Base-by-base conservation (phyloP, 2,113 vertebrate genomes). In the Cromileptes altivelis region DNA sequence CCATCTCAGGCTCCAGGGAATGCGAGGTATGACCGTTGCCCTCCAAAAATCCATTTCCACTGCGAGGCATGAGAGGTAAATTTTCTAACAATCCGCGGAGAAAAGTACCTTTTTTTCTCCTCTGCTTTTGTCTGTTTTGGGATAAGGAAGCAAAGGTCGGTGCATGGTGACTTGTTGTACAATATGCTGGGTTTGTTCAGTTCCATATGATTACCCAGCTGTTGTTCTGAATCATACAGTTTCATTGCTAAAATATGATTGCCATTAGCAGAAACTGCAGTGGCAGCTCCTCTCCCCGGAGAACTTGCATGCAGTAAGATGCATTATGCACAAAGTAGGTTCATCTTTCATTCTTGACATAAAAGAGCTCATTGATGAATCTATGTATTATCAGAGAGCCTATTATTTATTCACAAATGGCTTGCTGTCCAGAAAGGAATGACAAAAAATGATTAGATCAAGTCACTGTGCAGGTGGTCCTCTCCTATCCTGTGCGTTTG, bases 1-100 rank as follows among this genome's bases (percentile, higher is more conserved):
- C 97, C 96, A 98, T 99, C 96, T 98, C 98, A 92, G 98, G 97
- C 97, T 98, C 98, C 96, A 96, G 98, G 96, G 98, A 99, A 97
- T 99, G 98, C 74, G 98, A 99, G 98, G 98, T 99, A 99, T 98
- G 98, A 98, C 96, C 95, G 95, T 96, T 96, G 96, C 91, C 96
- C 97, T 97, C 96, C 97, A 97, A 97, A 97, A 98, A 96, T 88
- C 96, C 96, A 95, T 98, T 97, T 97, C 97, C 96, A 95, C 97
- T 96, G 94, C 96, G 94, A 97, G 97, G 97, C 97, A 96, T 95
- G 96, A 97, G 97, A 98, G 97, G 97, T 98, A 98, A 97, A 98
- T 98, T 95, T 97, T 96, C 87, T 82, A 89, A 91, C 81, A 84
- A 87, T 91, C 88, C 90, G 88, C 21, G 14, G 88, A 90, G 86